Conservation (phyloP, 2,888 invertebrate species). For the Tetragnatha montana region DNA sequence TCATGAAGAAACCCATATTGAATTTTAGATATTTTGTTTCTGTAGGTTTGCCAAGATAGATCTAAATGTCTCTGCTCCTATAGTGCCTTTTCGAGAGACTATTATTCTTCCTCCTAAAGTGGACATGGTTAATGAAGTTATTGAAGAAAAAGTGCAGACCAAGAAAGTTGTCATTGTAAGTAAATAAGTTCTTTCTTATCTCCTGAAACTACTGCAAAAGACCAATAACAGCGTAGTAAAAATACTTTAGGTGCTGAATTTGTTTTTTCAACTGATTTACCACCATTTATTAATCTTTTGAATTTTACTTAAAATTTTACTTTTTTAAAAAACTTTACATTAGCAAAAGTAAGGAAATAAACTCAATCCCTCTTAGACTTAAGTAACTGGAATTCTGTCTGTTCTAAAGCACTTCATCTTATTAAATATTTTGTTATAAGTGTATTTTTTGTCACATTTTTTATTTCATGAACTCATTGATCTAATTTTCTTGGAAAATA, state of each 20-base stretch:
- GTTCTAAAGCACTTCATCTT: not conserved
- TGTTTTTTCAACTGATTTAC: too few relatives aligned
- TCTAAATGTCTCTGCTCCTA: constrained; percentile 93
- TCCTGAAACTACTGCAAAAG: too few relatives aligned
- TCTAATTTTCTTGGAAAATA: too few relatives aligned
- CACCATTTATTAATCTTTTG: too few relatives aligned
- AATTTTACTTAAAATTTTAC: not conserved
- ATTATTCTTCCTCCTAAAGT: constrained; percentile 86
- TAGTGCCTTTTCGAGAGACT: constrained; percentile 97
- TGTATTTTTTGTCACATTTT: too few relatives aligned
- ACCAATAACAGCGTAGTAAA: too few relatives aligned
- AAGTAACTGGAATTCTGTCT: not conserved
- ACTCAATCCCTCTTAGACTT: too few relatives aligned
- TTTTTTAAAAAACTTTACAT: too few relatives aligned
- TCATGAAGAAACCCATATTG: not conserved
- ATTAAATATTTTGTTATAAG: too few relatives aligned
- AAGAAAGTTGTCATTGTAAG: constrained; percentile 51
- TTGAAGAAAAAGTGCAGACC: constrained; percentile 80
- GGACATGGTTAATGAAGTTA: constrained; percentile 90
- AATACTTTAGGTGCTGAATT: too few relatives aligned
- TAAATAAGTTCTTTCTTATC: not conserved
- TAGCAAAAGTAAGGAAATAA: too few relatives aligned
- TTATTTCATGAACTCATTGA: too few relatives aligned
- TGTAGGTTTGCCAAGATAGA: constrained; percentile 88
- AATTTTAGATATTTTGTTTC: not conserved